These are phyloP conservation scores for Danaus plexippus DNA, from an alignment of 1,140 invertebrate genomes.

Conservation along the genomic window DNA sequence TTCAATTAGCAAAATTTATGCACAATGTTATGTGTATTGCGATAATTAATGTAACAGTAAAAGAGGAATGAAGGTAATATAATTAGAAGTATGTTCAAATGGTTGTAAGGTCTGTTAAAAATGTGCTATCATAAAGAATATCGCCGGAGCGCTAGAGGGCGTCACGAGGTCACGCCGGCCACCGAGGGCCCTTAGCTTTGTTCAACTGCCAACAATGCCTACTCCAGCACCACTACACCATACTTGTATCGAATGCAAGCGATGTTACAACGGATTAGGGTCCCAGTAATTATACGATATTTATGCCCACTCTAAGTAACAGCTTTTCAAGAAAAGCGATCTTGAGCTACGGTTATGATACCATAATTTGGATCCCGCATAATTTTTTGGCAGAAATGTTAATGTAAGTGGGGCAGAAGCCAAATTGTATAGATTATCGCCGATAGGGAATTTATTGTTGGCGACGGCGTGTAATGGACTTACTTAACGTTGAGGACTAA, in stretches of 20 bases:
- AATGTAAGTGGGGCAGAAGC: slow-evolving; percentile 29
- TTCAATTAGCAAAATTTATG: too few relatives aligned
- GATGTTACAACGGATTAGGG: slow-evolving; percentile 61
- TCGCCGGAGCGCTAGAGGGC: slow-evolving; percentile 31
- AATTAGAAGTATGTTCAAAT: slow-evolving; percentile 27
- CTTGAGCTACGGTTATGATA: slow-evolving; percentile 24
- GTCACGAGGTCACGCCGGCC: slow-evolving; percentile 53
- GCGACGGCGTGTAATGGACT: slow-evolving; percentile 24
- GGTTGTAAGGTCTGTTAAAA: slow-evolving; percentile 47
- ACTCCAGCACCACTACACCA: slow-evolving; percentile 38
- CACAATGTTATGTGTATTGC: too few relatives aligned
- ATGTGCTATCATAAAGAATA: slow-evolving; percentile 65
- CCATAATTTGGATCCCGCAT: slow-evolving; percentile 23
- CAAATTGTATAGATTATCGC: slow-evolving; percentile 45
- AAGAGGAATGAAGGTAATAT: too few relatives aligned
- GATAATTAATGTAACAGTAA: too few relatives aligned
- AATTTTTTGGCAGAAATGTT: slow-evolving; percentile 39
- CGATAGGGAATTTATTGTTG: slow-evolving; percentile 29
- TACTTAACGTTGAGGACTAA: slow-evolving; percentile 20
- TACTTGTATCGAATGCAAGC: slow-evolving; percentile 62
- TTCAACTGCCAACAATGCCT: slow-evolving; percentile 64
- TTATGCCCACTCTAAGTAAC: slow-evolving; percentile 38
- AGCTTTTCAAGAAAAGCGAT: slow-evolving; percentile 30
- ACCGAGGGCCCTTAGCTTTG: slow-evolving; percentile 59
- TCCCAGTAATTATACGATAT: slow-evolving; percentile 49